Conservation (phyloP, 1,140 invertebrate genomes). For the Phymorhynchus buccinoides region DNA sequence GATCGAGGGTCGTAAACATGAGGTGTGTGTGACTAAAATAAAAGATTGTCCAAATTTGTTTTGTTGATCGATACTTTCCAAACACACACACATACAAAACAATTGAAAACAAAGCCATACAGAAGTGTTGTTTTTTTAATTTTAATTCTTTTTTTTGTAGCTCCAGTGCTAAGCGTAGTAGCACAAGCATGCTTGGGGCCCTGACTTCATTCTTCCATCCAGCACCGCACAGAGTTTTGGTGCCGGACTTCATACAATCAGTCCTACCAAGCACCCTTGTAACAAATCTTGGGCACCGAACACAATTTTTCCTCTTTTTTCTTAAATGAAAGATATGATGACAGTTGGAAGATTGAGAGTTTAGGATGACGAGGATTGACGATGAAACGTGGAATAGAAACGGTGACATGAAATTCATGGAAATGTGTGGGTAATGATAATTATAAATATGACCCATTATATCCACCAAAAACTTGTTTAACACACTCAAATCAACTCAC, state of each 20-base stretch:
- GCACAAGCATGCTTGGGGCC: conserved; percentile 14
- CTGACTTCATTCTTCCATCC: conserved; percentile 17
- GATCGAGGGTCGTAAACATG: too few relatives aligned
- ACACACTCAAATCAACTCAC: too few relatives aligned
- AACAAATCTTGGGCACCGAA: not conserved
- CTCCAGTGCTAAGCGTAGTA: not conserved
- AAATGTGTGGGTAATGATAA: not conserved
- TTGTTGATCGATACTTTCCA: too few relatives aligned
- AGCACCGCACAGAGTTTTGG: conserved; percentile 26
- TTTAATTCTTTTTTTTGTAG: conserved; percentile 8
- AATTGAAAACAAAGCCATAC: not conserved
- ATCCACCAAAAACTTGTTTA: too few relatives aligned
- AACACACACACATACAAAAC: not conserved
- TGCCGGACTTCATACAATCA: conserved; percentile 23
- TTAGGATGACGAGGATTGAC: not conserved
- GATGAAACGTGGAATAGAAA: not conserved
- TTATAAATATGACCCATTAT: not conserved
- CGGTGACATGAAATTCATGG: too few relatives aligned
- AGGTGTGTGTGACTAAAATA: too few relatives aligned
- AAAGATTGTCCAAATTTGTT: too few relatives aligned
- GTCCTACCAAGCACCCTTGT: conserved; percentile 5
- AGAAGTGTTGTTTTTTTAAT: not conserved
- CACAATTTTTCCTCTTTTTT: not conserved
- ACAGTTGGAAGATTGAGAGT: not conserved
- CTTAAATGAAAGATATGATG: too few relatives aligned